Percentiles rank a stretch among this genome's conserved stretches.
These are phyloP conservation scores for Plebejus melissa DNA, from an alignment of 2,888 invertebrate genomes.

Conservation along the genomic window DNA sequence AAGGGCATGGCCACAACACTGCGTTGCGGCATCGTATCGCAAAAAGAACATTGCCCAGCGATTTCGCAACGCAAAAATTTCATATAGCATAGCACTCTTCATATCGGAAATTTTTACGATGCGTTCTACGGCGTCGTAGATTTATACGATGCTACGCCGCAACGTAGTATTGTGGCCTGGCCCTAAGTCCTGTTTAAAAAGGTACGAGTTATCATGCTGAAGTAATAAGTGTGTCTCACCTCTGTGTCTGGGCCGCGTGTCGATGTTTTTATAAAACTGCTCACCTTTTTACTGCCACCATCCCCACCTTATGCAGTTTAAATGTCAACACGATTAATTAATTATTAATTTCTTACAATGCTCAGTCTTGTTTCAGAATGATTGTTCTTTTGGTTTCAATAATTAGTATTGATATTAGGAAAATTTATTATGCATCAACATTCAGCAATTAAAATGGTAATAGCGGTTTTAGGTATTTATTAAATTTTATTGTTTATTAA, in stretches of 20 bases:
- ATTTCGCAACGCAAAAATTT: too few species aligned
- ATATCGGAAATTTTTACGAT: too few species aligned
- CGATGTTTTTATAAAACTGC: conserved; percentile 13
- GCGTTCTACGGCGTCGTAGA: too few species aligned
- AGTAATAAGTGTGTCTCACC: not conserved
- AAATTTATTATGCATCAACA: not conserved
- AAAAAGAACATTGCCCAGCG: too few species aligned
- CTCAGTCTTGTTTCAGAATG: not conserved
- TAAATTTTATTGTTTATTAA: not conserved
- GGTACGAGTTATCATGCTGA: too few species aligned
- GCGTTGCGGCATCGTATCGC: too few species aligned
- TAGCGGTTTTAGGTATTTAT: not conserved
- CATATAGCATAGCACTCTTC: too few species aligned
- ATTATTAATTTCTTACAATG: not conserved
- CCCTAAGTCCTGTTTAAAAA: too few species aligned
- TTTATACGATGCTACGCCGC: too few species aligned
- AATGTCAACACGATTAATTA: not conserved
- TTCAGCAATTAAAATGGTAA: not conserved
- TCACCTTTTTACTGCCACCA: not conserved
- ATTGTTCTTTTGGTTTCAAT: not conserved
- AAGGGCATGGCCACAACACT: too few species aligned
- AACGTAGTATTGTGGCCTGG: too few species aligned
- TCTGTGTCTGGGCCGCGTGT: not conserved
- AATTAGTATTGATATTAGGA: not conserved
- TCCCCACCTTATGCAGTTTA: conserved; percentile 14